A percentile compares a stretch with the other conserved stretches of the same genome.
Evolutionary conservation across 2,797 vertebrate genomes (phyloP).

Genomic region (Periparus ater): DNA sequence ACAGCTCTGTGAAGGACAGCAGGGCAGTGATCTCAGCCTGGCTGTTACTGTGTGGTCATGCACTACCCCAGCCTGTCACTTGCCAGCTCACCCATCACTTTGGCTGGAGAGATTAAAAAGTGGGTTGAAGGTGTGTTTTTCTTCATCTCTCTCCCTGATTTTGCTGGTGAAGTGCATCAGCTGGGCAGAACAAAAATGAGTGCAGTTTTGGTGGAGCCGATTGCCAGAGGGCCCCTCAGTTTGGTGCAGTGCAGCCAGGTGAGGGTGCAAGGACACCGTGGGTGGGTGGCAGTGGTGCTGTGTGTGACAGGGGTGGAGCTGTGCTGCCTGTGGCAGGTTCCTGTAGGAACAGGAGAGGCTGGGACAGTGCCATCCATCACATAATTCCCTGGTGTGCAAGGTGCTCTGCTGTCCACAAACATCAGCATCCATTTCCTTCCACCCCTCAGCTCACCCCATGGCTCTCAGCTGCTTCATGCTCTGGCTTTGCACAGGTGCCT

Average conservation of each 20-base stretch:
- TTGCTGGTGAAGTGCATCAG: background rate
- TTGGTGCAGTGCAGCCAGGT: background rate
- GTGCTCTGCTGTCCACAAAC: background rate
- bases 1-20: background rate
- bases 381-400: background rate
- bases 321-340: background rate
- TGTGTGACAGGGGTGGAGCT: background rate
- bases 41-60: background rate
- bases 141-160: background rate
- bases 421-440: background rate
- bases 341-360: background rate
- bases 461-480: background rate
- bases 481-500: background rate
- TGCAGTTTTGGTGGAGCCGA: background rate
- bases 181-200: background rate
- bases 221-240: background rate
- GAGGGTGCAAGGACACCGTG: background rate
- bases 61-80: background rate
- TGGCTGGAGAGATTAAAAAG: background rate
- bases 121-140: background rate
- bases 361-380: background rate
- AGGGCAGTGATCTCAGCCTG: background rate
- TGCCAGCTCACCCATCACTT: background rate
- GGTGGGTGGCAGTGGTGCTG: accelerated
- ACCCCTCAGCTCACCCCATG: background rate